Percentiles rank a stretch among this genome's conserved stretches.
phyloP scores from a whole-genome alignment of 2,113 vertebrate genomes.

The Lepus timidus region DNA sequence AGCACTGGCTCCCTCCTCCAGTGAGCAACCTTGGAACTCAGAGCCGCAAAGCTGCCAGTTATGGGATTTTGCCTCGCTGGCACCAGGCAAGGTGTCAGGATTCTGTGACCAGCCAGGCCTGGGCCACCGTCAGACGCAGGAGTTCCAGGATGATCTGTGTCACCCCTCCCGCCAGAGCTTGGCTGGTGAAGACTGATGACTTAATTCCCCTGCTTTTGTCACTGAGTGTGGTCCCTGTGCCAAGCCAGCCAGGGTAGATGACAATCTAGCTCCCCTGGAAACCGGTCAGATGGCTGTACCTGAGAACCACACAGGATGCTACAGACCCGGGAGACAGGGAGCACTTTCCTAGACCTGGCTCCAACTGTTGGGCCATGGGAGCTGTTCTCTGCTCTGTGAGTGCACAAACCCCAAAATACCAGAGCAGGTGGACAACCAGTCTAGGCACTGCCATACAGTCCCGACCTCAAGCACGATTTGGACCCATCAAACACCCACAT shows the following conservation, averaged over 20 bases:
- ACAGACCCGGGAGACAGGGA: not conserved
- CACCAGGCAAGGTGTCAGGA: conserved; percentile 55
- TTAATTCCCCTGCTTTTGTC: conserved; percentile 61
- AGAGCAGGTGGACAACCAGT: not conserved
- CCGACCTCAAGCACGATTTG: not conserved
- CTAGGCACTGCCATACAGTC: accelerated
- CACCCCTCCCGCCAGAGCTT: conserved; percentile 44
- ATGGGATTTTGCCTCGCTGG: not conserved
- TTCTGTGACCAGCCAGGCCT: not conserved
- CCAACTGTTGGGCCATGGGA: not conserved
- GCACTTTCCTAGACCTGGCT: conserved; percentile 25
- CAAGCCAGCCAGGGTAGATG: conserved; percentile 31
- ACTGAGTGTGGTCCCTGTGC: conserved; percentile 50
- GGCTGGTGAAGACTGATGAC: conserved; percentile 69
- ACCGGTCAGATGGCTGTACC: conserved; percentile 60
- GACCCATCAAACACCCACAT: not conserved
- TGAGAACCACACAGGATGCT: not conserved
- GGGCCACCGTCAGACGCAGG: not conserved
- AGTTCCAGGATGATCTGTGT: conserved; percentile 56
- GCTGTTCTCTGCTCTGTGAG: not conserved
- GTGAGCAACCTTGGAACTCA: not conserved
- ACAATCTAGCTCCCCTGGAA: conserved; percentile 63
- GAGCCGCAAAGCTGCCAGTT: conserved; percentile 70
- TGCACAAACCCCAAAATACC: not conserved
- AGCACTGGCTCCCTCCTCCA: not conserved